Evolutionary conservation across 2,888 invertebrate genomes (phyloP).

Genomic region (Pelosia muscerda): DNA sequence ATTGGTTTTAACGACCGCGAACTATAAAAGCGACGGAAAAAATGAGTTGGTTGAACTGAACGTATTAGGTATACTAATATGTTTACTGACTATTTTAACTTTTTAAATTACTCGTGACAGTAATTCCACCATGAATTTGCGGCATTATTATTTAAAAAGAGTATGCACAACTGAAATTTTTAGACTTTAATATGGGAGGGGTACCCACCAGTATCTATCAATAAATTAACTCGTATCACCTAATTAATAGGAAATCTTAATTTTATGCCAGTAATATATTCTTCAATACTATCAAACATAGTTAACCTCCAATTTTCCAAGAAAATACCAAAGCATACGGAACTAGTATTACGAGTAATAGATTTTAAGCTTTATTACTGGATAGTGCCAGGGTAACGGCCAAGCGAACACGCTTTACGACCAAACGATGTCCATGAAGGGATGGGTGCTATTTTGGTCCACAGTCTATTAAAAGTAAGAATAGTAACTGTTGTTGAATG

Average conservation of each 20-base stretch:
- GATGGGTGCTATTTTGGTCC: slow-evolving; percentile 47
- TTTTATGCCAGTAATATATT: not conserved
- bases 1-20: slow-evolving; percentile 26
- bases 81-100: not conserved
- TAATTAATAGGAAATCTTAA: not conserved
- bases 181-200: no score
- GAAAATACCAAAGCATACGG: slow-evolving; percentile 19
- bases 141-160: not conserved
- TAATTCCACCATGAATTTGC: not conserved
- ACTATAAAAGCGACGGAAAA: not conserved
- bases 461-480: slow-evolving; percentile 37
- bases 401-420: slow-evolving; percentile 43
- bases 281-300: slow-evolving; percentile 3
- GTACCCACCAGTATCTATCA: no score
- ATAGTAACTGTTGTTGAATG: slow-evolving; percentile 15
- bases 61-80: not conserved
- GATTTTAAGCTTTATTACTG: slow-evolving; percentile 33
- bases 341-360: slow-evolving; percentile 37
- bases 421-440: slow-evolving; percentile 34
- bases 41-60: slow-evolving; percentile 2
- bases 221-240: no score
- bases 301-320: slow-evolving; percentile 15
- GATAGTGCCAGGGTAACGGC: slow-evolving; percentile 36
- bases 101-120: not conserved
- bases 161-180: no score